phyloP scores from a whole-genome alignment of 2,888 invertebrate genomes.

The Aphrophora alni region DNA sequence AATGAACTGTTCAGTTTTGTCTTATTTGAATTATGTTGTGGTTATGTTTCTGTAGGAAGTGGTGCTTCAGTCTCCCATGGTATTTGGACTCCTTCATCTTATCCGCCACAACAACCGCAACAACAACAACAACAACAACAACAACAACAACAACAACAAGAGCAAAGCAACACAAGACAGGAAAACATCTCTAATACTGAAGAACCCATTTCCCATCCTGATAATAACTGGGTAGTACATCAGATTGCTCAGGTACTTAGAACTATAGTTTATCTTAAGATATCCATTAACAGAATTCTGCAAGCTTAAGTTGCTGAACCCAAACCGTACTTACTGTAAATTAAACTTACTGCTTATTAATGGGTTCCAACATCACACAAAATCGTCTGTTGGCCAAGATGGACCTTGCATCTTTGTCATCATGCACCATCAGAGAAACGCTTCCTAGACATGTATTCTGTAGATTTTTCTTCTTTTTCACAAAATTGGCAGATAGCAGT shows the following conservation, averaged over 20 bases:
- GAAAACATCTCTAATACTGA: constrained; percentile 11
- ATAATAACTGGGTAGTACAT: constrained; percentile 38
- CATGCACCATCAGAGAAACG: no score
- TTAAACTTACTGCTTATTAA: no score
- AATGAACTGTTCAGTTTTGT: no score
- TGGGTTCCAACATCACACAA: no score
- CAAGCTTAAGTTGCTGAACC: neutral
- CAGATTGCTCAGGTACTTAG: constrained; percentile 42
- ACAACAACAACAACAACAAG: neutral
- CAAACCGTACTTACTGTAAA: neutral
- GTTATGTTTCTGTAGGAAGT: neutral
- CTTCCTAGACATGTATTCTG: no score
- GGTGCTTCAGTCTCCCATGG: constrained; percentile 17
- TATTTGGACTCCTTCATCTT: constrained; percentile 17
- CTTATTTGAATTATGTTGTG: no score
- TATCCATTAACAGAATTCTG: neutral
- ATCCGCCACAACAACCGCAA: neutral
- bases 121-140: no score
- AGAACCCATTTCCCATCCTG: constrained; percentile 21
- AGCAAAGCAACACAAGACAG: neutral
- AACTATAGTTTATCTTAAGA: no score
- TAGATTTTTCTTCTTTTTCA: no score
- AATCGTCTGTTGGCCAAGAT: no score
- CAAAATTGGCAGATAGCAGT: no score
- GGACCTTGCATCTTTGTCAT: no score